Evolutionary conservation across 2,113 vertebrate genomes (phyloP).

Genomic region (Ptilorrhoa leucosticta): DNA sequence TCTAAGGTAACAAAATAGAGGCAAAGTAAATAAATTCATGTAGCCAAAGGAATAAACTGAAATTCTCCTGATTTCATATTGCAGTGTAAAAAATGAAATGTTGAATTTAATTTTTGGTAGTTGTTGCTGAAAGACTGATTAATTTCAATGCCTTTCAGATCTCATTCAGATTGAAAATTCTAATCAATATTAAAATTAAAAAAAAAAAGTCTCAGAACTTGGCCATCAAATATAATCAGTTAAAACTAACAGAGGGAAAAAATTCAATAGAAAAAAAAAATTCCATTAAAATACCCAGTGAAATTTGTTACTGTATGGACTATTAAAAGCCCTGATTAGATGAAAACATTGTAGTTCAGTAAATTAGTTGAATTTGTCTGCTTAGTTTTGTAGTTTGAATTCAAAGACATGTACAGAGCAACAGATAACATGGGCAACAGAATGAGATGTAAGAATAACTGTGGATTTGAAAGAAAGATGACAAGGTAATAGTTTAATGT

Average conservation of each 20-base stretch:
- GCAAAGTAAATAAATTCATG: background rate
- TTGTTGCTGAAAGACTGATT: background rate
- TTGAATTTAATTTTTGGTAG: background rate
- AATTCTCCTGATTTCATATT: background rate
- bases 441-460: background rate
- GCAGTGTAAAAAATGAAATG: background rate
- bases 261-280: background rate
- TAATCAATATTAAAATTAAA: background rate
- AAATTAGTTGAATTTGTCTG: background rate
- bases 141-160: background rate
- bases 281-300: background rate
- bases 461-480: background rate
- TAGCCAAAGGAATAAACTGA: background rate
- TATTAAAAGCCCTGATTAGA: background rate
- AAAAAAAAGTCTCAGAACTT: background rate
- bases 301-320: background rate
- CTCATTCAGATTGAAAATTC: background rate
- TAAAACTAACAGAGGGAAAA: background rate
- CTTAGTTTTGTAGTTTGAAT: background rate
- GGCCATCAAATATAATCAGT: background rate
- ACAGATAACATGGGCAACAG: background rate
- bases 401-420: background rate
- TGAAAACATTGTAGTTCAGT: background rate
- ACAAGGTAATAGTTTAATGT: background rate
- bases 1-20: background rate